Conservation (phyloP, 2,888 invertebrate species). For the Subacronicta megacephala region DNA sequence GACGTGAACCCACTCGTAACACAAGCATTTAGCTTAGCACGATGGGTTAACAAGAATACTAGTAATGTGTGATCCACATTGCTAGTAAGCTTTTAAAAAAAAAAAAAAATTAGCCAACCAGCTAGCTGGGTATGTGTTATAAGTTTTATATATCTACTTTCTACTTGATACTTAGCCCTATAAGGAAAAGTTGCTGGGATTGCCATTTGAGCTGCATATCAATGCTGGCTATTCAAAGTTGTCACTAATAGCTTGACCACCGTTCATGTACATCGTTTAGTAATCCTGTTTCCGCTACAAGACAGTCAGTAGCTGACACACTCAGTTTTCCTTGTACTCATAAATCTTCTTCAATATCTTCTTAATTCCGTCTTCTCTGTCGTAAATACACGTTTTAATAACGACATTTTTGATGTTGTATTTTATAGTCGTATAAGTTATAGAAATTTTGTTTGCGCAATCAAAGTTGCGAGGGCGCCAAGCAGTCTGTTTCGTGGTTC, state of each 20-base stretch:
- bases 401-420: constrained; percentile 7
- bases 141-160: constrained; percentile 46
- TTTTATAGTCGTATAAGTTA: too few species aligned
- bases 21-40: too few species aligned
- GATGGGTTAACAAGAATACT: too few species aligned
- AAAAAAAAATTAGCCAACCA: constrained; percentile 41
- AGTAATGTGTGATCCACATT: too few species aligned
- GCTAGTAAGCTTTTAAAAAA: too few species aligned
- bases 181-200: constrained; percentile 15
- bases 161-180: constrained; percentile 24
- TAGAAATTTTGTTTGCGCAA: constrained; percentile 14
- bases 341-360: constrained; percentile 1
- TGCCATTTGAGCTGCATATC: constrained; percentile 8
- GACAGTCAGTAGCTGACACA: neutral
- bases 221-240: constrained; percentile 23
- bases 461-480: constrained; percentile 34
- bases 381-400: constrained; percentile 1
- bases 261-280: constrained; percentile 1
- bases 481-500: constrained; percentile 30
- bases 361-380: neutral
- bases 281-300: constrained; percentile 12
- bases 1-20: too few species aligned
- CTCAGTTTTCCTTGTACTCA: constrained; percentile 2
- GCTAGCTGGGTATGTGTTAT: constrained; percentile 33
- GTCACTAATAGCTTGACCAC: constrained; percentile 9